Percentiles rank a stretch among this genome's conserved stretches.
Conservation (phyloP, 2,113 vertebrate species). For the Anthoscopus minutus region DNA sequence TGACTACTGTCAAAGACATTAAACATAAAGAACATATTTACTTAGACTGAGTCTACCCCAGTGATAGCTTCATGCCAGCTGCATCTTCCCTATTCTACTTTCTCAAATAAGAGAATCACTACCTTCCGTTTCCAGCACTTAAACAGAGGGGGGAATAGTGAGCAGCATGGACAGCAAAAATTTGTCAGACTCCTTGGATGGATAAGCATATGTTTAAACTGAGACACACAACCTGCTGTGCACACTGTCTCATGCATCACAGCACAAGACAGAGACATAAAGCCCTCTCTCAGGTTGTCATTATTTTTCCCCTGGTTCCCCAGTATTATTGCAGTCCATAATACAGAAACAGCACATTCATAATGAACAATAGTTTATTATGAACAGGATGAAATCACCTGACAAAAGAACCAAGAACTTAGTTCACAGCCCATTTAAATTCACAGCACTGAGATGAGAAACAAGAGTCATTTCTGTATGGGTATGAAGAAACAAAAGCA, state of each 20-base stretch:
- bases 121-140: background rate
- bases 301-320: background rate
- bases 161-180: background rate
- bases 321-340: background rate
- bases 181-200: background rate
- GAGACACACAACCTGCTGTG: background rate
- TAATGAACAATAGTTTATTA: no score
- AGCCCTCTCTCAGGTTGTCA: background rate
- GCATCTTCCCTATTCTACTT: background rate
- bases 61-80: background rate
- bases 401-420: background rate
- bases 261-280: background rate
- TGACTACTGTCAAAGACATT: accelerated
- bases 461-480: background rate
- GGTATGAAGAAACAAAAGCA: background rate
- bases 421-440: background rate
- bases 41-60: background rate
- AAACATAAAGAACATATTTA: background rate
- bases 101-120: background rate
- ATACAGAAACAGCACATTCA: background rate
- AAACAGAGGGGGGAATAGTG: background rate
- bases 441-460: background rate
- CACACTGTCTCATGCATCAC: accelerated
- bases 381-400: background rate
- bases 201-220: background rate